Percentiles rank a stretch among this genome's conserved stretches.
phyloP scores from a whole-genome alignment of 2,888 invertebrate species.

The Nomada goodeniana region DNA sequence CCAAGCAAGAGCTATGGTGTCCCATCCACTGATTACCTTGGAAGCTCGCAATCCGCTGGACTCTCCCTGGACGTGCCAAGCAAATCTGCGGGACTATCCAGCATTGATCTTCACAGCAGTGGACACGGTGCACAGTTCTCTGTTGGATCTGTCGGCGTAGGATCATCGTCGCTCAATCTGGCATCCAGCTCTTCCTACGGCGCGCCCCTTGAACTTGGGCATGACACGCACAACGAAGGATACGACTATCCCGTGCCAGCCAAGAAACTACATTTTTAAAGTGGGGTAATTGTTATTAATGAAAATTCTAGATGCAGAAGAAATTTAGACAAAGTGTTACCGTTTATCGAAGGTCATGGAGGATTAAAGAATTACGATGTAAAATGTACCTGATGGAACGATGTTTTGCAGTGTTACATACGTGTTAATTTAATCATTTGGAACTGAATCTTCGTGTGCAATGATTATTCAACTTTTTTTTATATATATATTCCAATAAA shows the following conservation, averaged over 20 bases:
- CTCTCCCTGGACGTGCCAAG: neutral
- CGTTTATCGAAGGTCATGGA: no score
- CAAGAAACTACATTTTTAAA: constrained; percentile 55
- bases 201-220: constrained; percentile 2
- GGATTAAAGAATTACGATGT: no score
- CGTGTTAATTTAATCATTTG: no score
- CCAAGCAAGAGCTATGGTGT: constrained; percentile 30
- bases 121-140: constrained; percentile 9
- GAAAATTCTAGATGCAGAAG: no score
- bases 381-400: no score
- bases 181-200: constrained; percentile 18
- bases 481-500: constrained; percentile 15
- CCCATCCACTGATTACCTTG: neutral
- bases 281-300: neutral
- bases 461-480: neutral
- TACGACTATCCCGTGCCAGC: constrained; percentile 68
- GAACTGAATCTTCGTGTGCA: no score
- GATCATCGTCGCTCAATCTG: neutral
- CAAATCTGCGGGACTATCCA: constrained; percentile 5
- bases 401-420: no score
- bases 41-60: neutral
- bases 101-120: neutral
- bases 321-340: neutral
- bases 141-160: neutral
- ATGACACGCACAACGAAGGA: constrained; percentile 41